These are phyloP conservation scores for Hypsopygia costalis DNA, from an alignment of 2,888 invertebrate genomes.

Conservation along the genomic window DNA sequence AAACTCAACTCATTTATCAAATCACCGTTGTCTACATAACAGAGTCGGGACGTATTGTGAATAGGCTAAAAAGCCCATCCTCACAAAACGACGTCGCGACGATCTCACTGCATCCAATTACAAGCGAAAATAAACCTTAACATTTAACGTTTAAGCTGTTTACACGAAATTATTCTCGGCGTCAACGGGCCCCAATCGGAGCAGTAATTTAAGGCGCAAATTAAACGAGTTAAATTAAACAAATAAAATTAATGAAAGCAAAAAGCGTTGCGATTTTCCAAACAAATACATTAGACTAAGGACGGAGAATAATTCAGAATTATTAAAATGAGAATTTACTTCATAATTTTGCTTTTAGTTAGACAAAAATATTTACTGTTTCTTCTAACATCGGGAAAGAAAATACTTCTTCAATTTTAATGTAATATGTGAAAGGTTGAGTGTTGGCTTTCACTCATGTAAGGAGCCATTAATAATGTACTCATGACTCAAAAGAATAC, in stretches of 20 bases:
- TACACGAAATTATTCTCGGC: conserved; percentile 16
- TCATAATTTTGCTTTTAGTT: conserved; percentile 17
- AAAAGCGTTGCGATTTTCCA: conserved; percentile 50
- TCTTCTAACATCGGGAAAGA: neutral
- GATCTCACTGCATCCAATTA: conserved; percentile 30
- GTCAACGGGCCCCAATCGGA: conserved; percentile 34
- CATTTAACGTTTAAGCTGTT: conserved; percentile 23
- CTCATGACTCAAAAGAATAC: conserved; percentile 1
- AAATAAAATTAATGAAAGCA: conserved; percentile 61
- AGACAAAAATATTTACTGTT: conserved; percentile 4
- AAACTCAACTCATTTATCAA: conserved; percentile 70
- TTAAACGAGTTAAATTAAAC: conserved; percentile 63
- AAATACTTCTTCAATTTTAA: neutral
- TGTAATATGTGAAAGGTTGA: neutral
- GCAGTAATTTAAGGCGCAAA: conserved; percentile 54
- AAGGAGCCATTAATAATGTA: neutral
- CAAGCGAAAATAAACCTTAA: conserved; percentile 46
- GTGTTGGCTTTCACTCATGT: neutral
- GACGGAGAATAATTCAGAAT: conserved; percentile 33
- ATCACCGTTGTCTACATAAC: conserved; percentile 70
- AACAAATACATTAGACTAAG: conserved; percentile 44
- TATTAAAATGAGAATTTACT: conserved; percentile 9
- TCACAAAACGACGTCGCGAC: conserved; percentile 49
- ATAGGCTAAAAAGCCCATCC: conserved; percentile 62
- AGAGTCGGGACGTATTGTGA: conserved; percentile 57